These are phyloP conservation scores for Drosophila repleta DNA, from an alignment of 1,140 invertebrate genomes.

Conservation along the genomic window DNA sequence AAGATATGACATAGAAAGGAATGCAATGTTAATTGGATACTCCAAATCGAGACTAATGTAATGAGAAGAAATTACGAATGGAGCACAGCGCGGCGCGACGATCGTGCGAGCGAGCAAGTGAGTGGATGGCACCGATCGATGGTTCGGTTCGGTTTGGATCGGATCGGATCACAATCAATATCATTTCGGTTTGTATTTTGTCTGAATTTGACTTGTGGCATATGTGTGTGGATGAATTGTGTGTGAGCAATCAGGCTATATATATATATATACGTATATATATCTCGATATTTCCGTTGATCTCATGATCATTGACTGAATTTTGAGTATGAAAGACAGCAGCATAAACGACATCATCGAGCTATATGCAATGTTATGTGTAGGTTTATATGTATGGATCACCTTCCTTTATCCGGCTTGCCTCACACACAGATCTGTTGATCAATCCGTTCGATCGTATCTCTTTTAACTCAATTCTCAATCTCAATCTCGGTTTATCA, in stretches of 20 bases:
- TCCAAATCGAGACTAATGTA: conserved; percentile 40
- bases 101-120: conserved; percentile 68
- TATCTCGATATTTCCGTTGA: conserved; percentile 21
- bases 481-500: conserved; percentile 14
- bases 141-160: conserved; percentile 22
- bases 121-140: conserved; percentile 55
- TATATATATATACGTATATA: conserved; percentile 10
- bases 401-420: conserved; percentile 19
- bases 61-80: conserved; percentile 83
- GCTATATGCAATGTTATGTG: conserved; percentile 6
- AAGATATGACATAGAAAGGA: conserved; percentile 80
- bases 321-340: conserved; percentile 5
- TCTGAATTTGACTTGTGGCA: conserved; percentile 27
- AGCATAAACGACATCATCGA: conserved; percentile 1
- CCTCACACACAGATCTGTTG: conserved; percentile 15
- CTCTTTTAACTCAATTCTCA: conserved; percentile 14
- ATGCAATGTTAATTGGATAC: conserved; percentile 59
- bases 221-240: conserved; percentile 29
- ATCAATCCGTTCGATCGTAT: conserved; percentile 8
- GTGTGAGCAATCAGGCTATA: conserved; percentile 40
- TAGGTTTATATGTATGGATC: conserved; percentile 4
- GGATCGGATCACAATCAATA: conserved; percentile 13
- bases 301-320: conserved; percentile 7
- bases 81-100: conserved; percentile 76
- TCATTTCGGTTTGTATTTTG: conserved; percentile 14